A percentile compares a stretch with the other conserved stretches of the same genome.
Conservation (phyloP, 1,140 invertebrate species). For the Coenobita brevimanus region DNA sequence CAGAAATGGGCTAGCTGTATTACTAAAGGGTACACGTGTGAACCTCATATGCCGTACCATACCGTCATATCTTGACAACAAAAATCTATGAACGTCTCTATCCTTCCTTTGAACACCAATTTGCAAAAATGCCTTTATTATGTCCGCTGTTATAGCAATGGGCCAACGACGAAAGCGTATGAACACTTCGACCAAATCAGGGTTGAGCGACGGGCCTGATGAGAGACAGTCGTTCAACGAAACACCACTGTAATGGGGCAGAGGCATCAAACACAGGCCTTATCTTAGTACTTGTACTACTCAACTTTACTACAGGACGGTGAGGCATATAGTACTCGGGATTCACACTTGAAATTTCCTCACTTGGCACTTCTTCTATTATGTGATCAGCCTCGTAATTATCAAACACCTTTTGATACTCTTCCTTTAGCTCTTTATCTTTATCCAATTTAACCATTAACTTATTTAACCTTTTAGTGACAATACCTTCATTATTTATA, state of each 20-base stretch:
- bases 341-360: conserved; percentile 5
- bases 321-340: conserved; percentile 35
- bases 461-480: conserved; percentile 18
- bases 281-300: conserved; percentile 21
- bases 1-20: conserved; percentile 31
- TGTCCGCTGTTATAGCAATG: conserved; percentile 32
- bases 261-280: conserved; percentile 42
- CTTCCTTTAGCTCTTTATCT: conserved; percentile 16
- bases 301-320: conserved; percentile 29
- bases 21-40: conserved; percentile 29
- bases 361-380: conserved; percentile 21
- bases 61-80: not conserved
- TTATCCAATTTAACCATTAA: conserved; percentile 9
- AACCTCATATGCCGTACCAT: conserved; percentile 21
- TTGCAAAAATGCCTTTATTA: conserved; percentile 31
- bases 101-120: conserved; percentile 13
- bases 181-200: conserved; percentile 27
- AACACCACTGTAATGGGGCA: conserved; percentile 7
- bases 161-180: conserved; percentile 17
- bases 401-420: conserved; percentile 25
- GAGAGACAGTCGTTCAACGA: conserved; percentile 17
- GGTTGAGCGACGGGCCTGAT: conserved; percentile 30
- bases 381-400: conserved; percentile 20
- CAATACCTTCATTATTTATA: conserved; percentile 12
- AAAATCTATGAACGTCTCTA: conserved; percentile 23